Evolutionary conservation across 2,113 vertebrate species (phyloP).

Genomic region (Xyliphius kryptos): DNA sequence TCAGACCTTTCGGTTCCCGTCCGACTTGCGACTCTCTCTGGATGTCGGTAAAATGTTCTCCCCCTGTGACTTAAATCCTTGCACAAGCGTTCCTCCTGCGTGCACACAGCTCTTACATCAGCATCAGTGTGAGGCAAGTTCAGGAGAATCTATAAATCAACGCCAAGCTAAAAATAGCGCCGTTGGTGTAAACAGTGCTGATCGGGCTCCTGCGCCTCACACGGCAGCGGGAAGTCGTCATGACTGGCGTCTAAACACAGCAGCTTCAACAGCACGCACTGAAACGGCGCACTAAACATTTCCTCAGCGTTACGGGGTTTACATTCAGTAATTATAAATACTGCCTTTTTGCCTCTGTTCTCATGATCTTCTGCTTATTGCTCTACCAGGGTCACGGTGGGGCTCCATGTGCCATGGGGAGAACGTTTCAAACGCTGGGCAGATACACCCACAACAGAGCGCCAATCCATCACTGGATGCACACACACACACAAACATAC

Average conservation of each 20-base stretch:
- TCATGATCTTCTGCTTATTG: no score
- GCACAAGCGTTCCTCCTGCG: background rate
- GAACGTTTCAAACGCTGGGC: no score
- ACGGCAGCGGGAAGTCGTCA: background rate
- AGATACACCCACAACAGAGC: no score
- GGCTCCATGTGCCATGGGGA: no score
- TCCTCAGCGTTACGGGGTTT: background rate
- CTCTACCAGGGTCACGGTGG: no score
- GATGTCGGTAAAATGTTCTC: no score
- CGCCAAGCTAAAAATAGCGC: background rate
- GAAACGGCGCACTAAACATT: background rate
- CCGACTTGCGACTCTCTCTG: no score
- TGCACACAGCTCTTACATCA: background rate
- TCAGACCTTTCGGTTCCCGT: no score
- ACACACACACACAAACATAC: no score
- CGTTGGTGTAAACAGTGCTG: background rate
- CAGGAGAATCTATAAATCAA: conserved; percentile 4
- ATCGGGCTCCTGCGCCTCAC: background rate
- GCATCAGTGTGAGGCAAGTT: background rate
- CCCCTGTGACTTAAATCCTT: background rate
- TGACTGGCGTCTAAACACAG: background rate
- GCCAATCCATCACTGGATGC: no score
- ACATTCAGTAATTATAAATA: no score
- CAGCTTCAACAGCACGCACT: background rate
- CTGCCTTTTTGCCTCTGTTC: no score